A percentile compares a stretch with the other conserved stretches of the same genome.
Conservation (phyloP, 2,113 vertebrate species). For the Myotis lucifugus region DNA sequence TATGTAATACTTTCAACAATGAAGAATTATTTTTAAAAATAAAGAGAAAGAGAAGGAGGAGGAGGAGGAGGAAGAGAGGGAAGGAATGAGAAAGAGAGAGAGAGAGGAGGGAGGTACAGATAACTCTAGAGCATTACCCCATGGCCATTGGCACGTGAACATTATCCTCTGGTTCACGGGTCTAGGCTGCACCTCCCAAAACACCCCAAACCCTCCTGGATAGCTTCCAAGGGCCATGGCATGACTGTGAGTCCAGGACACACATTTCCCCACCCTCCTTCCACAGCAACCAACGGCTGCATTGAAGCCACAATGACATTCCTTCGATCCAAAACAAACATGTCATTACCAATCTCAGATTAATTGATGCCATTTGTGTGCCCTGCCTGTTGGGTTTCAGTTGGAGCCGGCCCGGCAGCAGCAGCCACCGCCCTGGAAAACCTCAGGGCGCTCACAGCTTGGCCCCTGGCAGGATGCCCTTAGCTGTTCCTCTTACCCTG, state of each 20-base stretch:
- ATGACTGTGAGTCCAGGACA: slow-evolving; percentile 24
- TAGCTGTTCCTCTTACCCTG: not conserved
- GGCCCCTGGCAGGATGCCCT: slow-evolving; percentile 52
- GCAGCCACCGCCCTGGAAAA: slow-evolving; percentile 58
- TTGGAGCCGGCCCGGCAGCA: slow-evolving; percentile 28
- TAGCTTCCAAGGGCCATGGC: slow-evolving; percentile 2
- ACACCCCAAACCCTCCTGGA: not conserved
- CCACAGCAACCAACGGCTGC: slow-evolving; percentile 29
- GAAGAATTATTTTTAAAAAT: too few relatives aligned
- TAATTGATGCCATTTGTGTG: slow-evolving; percentile 74
- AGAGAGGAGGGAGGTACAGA: not conserved
- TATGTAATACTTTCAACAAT: too few relatives aligned
- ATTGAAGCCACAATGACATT: slow-evolving; percentile 54
- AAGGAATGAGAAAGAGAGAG: not conserved
- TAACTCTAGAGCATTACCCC: not conserved
- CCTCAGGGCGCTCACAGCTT: slow-evolving; percentile 57
- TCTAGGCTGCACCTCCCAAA: not conserved
- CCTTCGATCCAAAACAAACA: slow-evolving; percentile 70
- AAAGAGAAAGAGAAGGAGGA: not conserved
- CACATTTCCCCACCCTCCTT: not conserved
- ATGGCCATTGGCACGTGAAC: not conserved
- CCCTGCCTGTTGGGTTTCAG: slow-evolving; percentile 56
- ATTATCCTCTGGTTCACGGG: not conserved
- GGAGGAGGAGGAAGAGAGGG: not conserved
- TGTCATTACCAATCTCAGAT: slow-evolving; percentile 74